A percentile compares a stretch with the other conserved stretches of the same genome.
Evolutionary conservation across 2,113 vertebrate species (phyloP).

Genomic region (Tachysurus fulvidraco): DNA sequence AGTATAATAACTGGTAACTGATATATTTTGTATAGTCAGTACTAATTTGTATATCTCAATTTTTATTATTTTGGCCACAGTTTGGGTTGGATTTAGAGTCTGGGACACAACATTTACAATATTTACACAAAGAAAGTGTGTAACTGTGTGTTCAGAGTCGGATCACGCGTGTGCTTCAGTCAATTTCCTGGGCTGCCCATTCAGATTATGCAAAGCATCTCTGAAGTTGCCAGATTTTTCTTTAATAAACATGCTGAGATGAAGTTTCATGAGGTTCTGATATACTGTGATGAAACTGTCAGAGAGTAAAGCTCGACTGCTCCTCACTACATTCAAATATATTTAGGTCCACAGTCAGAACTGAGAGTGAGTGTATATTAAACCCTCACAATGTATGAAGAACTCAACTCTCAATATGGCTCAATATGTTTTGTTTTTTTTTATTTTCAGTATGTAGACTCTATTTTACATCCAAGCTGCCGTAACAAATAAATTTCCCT

Average conservation of each 20-base stretch:
- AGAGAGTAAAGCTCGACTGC: background rate
- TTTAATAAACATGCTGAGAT: background rate
- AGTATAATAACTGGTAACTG: background rate
- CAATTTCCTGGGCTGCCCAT: background rate
- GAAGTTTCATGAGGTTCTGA: background rate
- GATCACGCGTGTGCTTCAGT: background rate
- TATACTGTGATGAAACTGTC: background rate
- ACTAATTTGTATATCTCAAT: background rate
- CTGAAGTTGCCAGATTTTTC: background rate
- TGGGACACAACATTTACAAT: background rate
- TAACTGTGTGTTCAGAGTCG: background rate
- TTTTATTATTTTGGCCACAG: background rate
- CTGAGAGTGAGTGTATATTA: background rate
- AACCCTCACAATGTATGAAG: background rate
- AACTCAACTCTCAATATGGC: background rate
- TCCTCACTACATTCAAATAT: background rate
- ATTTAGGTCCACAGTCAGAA: background rate
- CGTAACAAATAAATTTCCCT: conserved; percentile 11
- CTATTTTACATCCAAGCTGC: conserved; percentile 1
- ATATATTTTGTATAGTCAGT: background rate
- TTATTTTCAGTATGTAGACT: background rate
- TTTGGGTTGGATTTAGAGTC: background rate
- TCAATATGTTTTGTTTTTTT: background rate
- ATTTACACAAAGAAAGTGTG: background rate
- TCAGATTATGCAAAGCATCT: background rate